Conservation (phyloP, 2,797 vertebrate species). For the Parotocinclus haroldoi region DNA sequence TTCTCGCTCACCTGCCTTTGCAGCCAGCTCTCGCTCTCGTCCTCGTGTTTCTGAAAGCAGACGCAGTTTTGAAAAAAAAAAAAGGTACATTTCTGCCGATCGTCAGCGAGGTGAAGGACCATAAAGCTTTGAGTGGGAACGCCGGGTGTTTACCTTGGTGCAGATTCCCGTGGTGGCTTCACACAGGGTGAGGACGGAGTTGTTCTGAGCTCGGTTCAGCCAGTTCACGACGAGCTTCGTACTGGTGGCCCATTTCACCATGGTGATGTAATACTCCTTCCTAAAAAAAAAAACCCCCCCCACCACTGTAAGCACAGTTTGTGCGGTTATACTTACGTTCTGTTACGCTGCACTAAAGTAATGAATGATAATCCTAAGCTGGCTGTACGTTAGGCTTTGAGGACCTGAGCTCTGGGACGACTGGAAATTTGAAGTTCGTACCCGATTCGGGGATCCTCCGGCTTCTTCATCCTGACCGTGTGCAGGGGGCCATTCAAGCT, state of each 20-base stretch:
- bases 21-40: constrained; percentile 93
- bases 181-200: constrained; percentile 93
- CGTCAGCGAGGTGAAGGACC: too few relatives aligned
- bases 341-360: too few relatives aligned
- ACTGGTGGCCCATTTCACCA: constrained; percentile 97
- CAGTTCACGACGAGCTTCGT: constrained; percentile 97
- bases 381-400: too few relatives aligned
- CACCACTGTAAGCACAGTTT: too few relatives aligned
- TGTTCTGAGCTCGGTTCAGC: constrained; percentile 95
- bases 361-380: too few relatives aligned
- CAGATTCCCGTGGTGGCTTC: constrained; percentile 94
- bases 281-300: too few relatives aligned
- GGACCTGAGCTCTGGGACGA: neutral
- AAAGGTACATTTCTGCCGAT: too few relatives aligned
- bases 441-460: constrained; percentile 92
- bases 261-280: constrained; percentile 93
- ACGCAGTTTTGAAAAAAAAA: too few relatives aligned
- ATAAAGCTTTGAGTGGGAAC: too few relatives aligned
- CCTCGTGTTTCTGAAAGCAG: constrained; percentile 91
- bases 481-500: constrained; percentile 91
- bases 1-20: constrained; percentile 95
- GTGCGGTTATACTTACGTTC: too few relatives aligned
- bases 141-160: constrained; percentile 87
- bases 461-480: constrained; percentile 89
- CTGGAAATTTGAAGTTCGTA: constrained; percentile 59